Conservation (phyloP, 2,113 vertebrate species). For the Rattus rattus region DNA sequence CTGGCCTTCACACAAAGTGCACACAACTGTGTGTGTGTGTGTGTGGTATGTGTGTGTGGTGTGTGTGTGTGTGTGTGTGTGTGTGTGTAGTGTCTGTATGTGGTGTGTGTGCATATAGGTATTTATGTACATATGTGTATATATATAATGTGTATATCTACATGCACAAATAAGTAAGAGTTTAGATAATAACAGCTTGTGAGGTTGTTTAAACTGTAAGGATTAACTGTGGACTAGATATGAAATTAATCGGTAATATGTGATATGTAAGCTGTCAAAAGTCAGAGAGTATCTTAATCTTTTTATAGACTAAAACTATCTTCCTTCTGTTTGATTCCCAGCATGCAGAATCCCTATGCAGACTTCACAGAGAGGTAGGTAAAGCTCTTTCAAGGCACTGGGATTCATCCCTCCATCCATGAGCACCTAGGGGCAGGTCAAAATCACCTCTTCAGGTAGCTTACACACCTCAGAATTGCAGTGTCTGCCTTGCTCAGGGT, state of each 20-base stretch:
- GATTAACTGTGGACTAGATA: neutral
- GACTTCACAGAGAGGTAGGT: neutral
- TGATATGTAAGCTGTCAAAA: neutral
- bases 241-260: neutral
- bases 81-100: no score
- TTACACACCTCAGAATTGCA: accelerated
- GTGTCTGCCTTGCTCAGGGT: neutral
- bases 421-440: neutral
- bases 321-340: neutral
- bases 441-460: neutral
- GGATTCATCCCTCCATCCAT: neutral
- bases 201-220: neutral
- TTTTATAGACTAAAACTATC: neutral
- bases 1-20: neutral
- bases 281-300: neutral
- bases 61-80: no score
- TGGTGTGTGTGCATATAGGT: no score
- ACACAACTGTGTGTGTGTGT: neutral
- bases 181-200: neutral
- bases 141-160: neutral
- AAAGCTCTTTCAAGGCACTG: neutral
- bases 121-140: no score
- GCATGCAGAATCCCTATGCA: neutral
- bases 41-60: no score
- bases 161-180: neutral